phyloP scores from a whole-genome alignment of 2,888 invertebrate genomes.

The Globia sparganii region DNA sequence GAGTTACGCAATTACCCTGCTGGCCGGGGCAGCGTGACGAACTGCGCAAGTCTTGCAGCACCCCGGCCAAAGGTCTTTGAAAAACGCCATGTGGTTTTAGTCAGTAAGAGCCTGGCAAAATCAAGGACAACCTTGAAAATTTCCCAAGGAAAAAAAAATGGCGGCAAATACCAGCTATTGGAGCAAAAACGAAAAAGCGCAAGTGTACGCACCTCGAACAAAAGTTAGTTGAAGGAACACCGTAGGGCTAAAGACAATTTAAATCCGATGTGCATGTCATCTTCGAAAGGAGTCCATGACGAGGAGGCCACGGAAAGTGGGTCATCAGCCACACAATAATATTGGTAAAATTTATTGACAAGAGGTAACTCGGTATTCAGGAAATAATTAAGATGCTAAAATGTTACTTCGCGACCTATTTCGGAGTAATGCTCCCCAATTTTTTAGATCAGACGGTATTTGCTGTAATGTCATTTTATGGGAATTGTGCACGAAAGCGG shows the following conservation, averaged over 20 bases:
- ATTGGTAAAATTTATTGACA: constrained; percentile 8
- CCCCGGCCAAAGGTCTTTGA: background rate
- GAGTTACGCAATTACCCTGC: no score
- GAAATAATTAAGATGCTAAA: constrained; percentile 50
- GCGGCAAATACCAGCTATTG: background rate
- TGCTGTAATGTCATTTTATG: constrained; percentile 48
- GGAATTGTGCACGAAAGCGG: constrained; percentile 45
- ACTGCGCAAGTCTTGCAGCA: background rate
- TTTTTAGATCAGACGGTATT: constrained; percentile 30
- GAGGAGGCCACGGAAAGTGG: constrained; percentile 28
- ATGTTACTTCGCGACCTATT: constrained; percentile 44
- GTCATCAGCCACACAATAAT: constrained; percentile 34
- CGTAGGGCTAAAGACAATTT: background rate
- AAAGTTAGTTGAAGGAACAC: background rate
- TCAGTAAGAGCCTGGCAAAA: background rate
- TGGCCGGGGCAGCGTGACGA: background rate
- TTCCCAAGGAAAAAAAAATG: background rate
- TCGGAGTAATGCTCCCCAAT: constrained; percentile 21
- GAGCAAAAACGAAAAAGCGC: background rate
- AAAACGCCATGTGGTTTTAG: background rate
- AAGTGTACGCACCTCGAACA: background rate
- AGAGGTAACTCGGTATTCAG: constrained; percentile 21
- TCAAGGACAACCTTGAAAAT: background rate
- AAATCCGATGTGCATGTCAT: background rate
- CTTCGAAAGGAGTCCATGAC: constrained; percentile 1